phyloP scores from a whole-genome alignment of 1,140 invertebrate species.

The Leptinotarsa texana region DNA sequence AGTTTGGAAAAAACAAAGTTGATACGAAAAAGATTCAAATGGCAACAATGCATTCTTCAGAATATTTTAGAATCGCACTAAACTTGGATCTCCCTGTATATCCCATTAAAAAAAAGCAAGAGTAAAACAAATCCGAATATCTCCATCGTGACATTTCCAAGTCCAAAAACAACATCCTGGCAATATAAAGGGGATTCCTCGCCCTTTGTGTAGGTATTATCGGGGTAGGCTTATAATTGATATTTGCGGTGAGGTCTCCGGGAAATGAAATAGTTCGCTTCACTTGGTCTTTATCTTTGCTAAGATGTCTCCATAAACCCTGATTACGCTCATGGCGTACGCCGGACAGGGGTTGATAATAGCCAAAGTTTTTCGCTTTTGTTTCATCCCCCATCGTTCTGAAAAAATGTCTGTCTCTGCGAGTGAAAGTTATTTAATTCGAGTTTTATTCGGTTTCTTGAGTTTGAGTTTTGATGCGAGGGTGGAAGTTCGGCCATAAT shows the following conservation, averaged over 20 bases:
- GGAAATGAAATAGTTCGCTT: conserved; percentile 48
- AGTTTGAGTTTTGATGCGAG: not conserved
- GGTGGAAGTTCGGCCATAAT: no score
- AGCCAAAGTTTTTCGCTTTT: conserved; percentile 30
- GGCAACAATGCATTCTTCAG: no score
- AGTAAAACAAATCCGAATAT: not conserved
- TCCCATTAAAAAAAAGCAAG: no score
- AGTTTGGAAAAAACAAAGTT: no score
- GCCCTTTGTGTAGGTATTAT: conserved; percentile 29
- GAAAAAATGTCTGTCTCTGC: conserved; percentile 18
- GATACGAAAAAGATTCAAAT: no score
- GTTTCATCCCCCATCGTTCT: conserved; percentile 29
- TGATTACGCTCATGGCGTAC: conserved; percentile 47
- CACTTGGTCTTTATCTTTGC: conserved; percentile 44
- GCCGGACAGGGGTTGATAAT: conserved; percentile 30
- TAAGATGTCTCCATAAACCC: conserved; percentile 54
- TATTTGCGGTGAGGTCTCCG: conserved; percentile 48
- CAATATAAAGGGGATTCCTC: conserved; percentile 26
- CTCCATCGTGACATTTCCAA: not conserved
- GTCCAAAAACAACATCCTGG: not conserved
- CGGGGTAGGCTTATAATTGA: conserved; percentile 44
- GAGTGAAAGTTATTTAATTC: conserved; percentile 18
- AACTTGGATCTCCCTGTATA: no score
- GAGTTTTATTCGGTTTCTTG: conserved; percentile 5
- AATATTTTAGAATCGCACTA: no score